Evolutionary conservation across 2,113 vertebrate species (phyloP).

Genomic region (Rhinoderma darwinii): DNA sequence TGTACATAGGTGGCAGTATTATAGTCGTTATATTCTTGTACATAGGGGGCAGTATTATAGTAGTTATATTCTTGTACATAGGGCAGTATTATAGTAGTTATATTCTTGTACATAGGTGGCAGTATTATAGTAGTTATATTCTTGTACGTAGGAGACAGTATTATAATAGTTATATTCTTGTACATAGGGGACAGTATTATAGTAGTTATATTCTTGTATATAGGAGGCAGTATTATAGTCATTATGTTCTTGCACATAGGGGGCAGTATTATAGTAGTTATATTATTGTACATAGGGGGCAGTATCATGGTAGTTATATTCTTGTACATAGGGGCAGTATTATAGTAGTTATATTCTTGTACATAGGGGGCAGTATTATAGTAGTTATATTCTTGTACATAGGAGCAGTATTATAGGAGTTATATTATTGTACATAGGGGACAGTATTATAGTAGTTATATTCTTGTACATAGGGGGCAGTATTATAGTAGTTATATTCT

Average conservation of each 20-base stretch:
- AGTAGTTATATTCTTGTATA: no score
- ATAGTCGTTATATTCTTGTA: no score
- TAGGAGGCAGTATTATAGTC: no score
- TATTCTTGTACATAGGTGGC: no score
- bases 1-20: no score
- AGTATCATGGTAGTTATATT: not conserved
- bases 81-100: no score
- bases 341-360: not conserved
- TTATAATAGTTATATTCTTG: not conserved
- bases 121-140: not conserved
- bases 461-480: not conserved
- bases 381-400: constrained; percentile 5
- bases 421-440: no score
- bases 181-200: not conserved
- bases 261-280: no score
- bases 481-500: not conserved
- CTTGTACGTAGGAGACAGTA: not conserved
- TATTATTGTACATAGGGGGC: not conserved
- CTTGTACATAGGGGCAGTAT: not conserved
- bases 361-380: not conserved
- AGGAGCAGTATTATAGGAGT: not conserved
- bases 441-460: constrained; percentile 6
- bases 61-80: no score
- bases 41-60: no score
- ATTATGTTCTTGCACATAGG: no score